A percentile compares a stretch with the other conserved stretches of the same genome.
Conservation (phyloP, 2,797 vertebrate species). For the Apogon hyalosoma region DNA sequence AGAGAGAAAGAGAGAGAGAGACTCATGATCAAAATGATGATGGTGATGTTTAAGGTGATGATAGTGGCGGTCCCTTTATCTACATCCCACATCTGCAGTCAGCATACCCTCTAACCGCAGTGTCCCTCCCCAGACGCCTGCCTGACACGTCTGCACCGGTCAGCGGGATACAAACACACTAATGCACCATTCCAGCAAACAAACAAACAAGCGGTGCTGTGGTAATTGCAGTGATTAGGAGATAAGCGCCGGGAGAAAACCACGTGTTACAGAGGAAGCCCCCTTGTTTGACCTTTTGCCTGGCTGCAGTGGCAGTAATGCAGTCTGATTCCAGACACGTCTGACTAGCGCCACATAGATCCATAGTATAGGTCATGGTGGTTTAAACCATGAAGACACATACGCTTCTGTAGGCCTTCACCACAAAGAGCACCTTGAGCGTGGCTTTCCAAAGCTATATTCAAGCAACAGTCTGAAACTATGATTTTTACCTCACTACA, state of each 20-base stretch:
- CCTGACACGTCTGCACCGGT: constrained; percentile 66
- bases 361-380: constrained; percentile 33
- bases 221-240: constrained; percentile 83
- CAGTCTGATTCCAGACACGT: constrained; percentile 55
- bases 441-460: constrained; percentile 35
- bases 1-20: constrained; percentile 6
- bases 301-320: constrained; percentile 45
- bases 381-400: constrained; percentile 34
- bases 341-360: constrained; percentile 47
- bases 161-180: constrained; percentile 75
- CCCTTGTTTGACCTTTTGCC: constrained; percentile 69
- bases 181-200: constrained; percentile 74
- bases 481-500: constrained; percentile 20
- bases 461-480: constrained; percentile 20
- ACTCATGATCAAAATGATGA: constrained; percentile 36
- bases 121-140: constrained; percentile 61
- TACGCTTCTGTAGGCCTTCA: constrained; percentile 33
- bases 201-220: constrained; percentile 76
- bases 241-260: constrained; percentile 69
- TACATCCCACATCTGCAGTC: constrained; percentile 64
- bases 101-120: constrained; percentile 59
- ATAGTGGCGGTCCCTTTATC: constrained; percentile 27
- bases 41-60: constrained; percentile 34
- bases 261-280: constrained; percentile 46
- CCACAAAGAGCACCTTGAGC: constrained; percentile 35